Evolutionary conservation across 2,797 vertebrate species (phyloP).

Genomic region (Huso huso): DNA sequence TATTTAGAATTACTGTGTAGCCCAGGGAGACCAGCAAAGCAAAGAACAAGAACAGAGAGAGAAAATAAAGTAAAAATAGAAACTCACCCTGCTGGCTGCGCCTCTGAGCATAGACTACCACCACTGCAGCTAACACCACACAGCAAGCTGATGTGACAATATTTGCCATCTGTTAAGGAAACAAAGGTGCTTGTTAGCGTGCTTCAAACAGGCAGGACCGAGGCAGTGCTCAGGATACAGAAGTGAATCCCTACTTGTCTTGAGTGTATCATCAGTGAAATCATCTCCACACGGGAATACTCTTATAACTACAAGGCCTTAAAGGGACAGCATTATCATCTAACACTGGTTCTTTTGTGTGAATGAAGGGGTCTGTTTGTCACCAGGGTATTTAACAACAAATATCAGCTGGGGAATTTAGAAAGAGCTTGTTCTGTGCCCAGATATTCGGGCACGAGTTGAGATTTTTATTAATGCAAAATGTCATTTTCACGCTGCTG

Average conservation of each 20-base stretch:
- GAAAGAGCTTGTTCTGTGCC: too few species aligned
- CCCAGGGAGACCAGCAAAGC: background rate
- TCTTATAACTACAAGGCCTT: conserved; percentile 15
- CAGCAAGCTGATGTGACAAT: conserved; percentile 83
- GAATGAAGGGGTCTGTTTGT: background rate
- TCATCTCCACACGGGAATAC: conserved; percentile 24
- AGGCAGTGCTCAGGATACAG: conserved; percentile 32
- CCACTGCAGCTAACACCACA: conserved; percentile 75
- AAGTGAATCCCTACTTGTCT: conserved; percentile 21
- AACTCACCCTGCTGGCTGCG: conserved; percentile 88
- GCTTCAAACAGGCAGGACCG: conserved; percentile 25
- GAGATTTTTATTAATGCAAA: too few species aligned
- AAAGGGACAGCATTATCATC: conserved; percentile 20
- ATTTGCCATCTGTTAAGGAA: conserved; percentile 84
- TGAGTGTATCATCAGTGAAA: conserved; percentile 28
- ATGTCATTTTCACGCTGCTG: too few species aligned
- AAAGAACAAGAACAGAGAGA: background rate
- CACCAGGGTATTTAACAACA: background rate
- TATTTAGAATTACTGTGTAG: background rate
- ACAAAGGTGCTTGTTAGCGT: conserved; percentile 18
- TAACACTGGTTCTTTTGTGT: conserved; percentile 2
- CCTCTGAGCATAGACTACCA: conserved; percentile 84
- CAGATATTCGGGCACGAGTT: too few species aligned
- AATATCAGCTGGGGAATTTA: too few species aligned
- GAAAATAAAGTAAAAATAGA: conserved; percentile 11